phyloP scores from a whole-genome alignment of 2,797 vertebrate genomes.

The Molossus molossus region DNA sequence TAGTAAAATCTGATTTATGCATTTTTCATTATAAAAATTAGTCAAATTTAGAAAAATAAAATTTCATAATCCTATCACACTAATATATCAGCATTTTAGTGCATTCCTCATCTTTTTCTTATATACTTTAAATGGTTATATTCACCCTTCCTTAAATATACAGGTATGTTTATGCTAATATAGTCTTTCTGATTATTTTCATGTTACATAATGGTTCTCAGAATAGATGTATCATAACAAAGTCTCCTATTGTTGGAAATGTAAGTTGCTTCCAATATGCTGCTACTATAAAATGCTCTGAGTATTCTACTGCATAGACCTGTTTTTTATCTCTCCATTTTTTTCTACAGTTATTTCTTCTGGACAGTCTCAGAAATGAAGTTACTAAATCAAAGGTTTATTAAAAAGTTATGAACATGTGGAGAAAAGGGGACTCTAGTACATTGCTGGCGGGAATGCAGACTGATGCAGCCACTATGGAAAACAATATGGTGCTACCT shows the following conservation, averaged over 20 bases:
- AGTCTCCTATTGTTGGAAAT: conserved; percentile 7
- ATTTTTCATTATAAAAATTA: conserved; percentile 56
- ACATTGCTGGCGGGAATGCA: too few relatives aligned
- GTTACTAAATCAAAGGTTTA: conserved; percentile 41
- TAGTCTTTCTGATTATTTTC: neutral
- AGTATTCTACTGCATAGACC: neutral
- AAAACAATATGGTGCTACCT: too few relatives aligned
- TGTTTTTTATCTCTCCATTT: neutral
- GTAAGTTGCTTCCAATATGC: neutral
- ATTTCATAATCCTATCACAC: neutral
- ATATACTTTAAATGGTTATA: neutral
- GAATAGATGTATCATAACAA: neutral
- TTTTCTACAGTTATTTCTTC: conserved; percentile 9
- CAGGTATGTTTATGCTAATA: conserved; percentile 21
- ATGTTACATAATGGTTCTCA: neutral
- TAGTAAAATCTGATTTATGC: conserved; percentile 33
- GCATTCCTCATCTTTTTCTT: conserved; percentile 4
- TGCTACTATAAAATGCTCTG: conserved; percentile 10
- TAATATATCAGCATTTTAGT: neutral
- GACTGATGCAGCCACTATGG: too few relatives aligned
- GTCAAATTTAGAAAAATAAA: neutral
- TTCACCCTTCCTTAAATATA: neutral
- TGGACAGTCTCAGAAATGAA: conserved; percentile 11
- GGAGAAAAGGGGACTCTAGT: too few relatives aligned
- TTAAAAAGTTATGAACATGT: neutral